Percentiles rank a stretch among this genome's conserved stretches.
phyloP scores from a whole-genome alignment of 1,140 invertebrate genomes.

The Saccostrea cuccullata region DNA sequence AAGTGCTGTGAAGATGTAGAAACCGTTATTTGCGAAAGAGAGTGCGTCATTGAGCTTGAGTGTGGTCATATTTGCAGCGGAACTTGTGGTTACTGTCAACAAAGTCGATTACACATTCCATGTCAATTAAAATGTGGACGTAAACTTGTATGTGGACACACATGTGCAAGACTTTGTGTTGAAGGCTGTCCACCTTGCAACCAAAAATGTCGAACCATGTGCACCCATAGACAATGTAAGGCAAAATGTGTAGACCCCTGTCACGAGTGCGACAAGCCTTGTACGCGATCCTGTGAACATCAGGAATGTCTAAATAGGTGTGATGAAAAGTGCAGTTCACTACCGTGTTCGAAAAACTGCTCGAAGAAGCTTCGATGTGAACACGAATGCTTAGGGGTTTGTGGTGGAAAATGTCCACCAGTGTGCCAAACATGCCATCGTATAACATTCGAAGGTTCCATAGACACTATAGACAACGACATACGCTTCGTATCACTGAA shows the following conservation, averaged over 20 bases:
- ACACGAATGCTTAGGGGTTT: slow-evolving; percentile 82
- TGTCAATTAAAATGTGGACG: slow-evolving; percentile 72
- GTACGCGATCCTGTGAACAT: slow-evolving; percentile 79
- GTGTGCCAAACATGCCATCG: slow-evolving; percentile 54
- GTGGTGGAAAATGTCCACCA: slow-evolving; percentile 84
- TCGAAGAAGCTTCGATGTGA: slow-evolving; percentile 79
- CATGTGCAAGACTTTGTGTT: slow-evolving; percentile 63
- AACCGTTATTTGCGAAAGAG: slow-evolving; percentile 51
- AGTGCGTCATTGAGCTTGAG: slow-evolving; percentile 53
- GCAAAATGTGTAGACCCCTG: slow-evolving; percentile 79
- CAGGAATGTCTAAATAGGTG: slow-evolving; percentile 81
- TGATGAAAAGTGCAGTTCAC: slow-evolving; percentile 81
- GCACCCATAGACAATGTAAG: slow-evolving; percentile 15
- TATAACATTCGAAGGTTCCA: slow-evolving; percentile 81
- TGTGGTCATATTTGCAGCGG: slow-evolving; percentile 71
- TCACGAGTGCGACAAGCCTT: slow-evolving; percentile 80
- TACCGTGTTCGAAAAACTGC: slow-evolving; percentile 79
- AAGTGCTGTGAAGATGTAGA: slow-evolving; percentile 57
- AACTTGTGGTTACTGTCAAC: slow-evolving; percentile 79
- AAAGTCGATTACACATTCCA: slow-evolving; percentile 82
- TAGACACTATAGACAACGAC: slow-evolving; percentile 79
- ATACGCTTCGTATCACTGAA: slow-evolving; percentile 64
- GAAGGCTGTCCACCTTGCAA: slow-evolving; percentile 82
- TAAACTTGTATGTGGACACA: slow-evolving; percentile 77
- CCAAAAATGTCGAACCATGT: slow-evolving; percentile 81